Evolutionary conservation across 1,140 invertebrate species (phyloP).

Genomic region (Pinna nobilis): DNA sequence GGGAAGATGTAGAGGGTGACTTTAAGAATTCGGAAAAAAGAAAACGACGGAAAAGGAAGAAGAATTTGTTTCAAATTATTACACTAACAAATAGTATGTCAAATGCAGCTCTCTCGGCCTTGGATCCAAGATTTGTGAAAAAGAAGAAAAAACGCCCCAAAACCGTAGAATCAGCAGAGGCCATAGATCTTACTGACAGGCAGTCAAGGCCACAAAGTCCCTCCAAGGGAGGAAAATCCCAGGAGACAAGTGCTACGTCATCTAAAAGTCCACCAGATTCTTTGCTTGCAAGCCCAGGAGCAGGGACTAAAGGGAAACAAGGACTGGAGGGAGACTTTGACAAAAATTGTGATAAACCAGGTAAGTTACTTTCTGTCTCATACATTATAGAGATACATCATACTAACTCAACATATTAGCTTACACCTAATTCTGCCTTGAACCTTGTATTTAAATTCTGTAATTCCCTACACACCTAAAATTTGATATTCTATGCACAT

Average conservation of each 20-base stretch:
- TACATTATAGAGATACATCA: too few relatives aligned
- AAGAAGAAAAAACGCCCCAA: conserved; percentile 28
- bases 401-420: too few relatives aligned
- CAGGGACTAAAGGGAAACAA: conserved; percentile 1
- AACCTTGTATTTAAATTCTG: too few relatives aligned
- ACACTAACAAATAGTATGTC: conserved; percentile 42
- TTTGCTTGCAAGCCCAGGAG: not conserved
- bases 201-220: not conserved
- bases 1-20: not conserved
- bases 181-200: not conserved
- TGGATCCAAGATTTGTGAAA: conserved; percentile 32
- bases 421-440: too few relatives aligned
- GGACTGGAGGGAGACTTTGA: conserved; percentile 2
- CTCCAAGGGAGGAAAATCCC: not conserved
- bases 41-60: conserved; percentile 37
- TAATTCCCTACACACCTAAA: too few relatives aligned
- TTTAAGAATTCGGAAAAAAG: not conserved
- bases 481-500: too few relatives aligned
- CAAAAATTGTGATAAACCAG: conserved; percentile 48
- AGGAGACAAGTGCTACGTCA: not conserved
- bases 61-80: conserved; percentile 5
- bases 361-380: too few relatives aligned
- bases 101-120: conserved; percentile 24
- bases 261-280: not conserved
- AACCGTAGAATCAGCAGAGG: not conserved